phyloP scores from a whole-genome alignment of 2,113 vertebrate genomes.

The Collichthys lucidus region DNA sequence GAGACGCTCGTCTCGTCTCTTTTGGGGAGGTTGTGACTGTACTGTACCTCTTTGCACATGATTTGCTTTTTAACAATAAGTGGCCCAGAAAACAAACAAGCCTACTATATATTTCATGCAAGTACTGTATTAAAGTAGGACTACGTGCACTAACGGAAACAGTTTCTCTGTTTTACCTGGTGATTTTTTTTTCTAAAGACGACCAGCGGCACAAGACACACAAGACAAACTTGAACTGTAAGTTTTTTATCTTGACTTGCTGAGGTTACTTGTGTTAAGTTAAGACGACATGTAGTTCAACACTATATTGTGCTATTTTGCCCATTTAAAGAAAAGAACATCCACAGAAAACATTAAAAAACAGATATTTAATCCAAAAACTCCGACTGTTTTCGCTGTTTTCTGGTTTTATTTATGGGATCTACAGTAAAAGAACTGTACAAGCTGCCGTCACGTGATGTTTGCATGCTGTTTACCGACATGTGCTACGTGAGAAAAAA shows the following conservation, averaged over 20 bases:
- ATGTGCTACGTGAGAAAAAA: constrained; percentile 53
- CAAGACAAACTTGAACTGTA: constrained; percentile 30
- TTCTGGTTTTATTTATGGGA: too few relatives aligned
- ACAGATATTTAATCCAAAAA: constrained; percentile 34
- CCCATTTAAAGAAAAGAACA: neutral
- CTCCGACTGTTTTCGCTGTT: neutral
- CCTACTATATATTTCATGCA: constrained; percentile 18
- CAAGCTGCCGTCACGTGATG: constrained; percentile 21
- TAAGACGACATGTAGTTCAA: neutral
- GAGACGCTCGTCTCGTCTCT: neutral
- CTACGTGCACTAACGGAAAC: neutral
- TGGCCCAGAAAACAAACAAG: constrained; percentile 21
- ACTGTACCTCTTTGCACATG: constrained; percentile 16
- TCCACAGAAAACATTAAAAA: constrained; percentile 27
- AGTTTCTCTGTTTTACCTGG: constrained; percentile 15
- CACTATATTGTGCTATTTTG: constrained; percentile 16
- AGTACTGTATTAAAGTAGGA: constrained; percentile 43
- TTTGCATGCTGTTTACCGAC: constrained; percentile 41
- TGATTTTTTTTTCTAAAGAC: neutral
- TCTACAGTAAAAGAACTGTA: neutral
- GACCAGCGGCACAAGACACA: constrained; percentile 7
- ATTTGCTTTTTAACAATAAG: constrained; percentile 21
- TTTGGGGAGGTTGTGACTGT: constrained; percentile 1
- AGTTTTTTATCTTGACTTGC: constrained; percentile 1
- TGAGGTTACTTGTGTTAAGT: constrained; percentile 10